Base-by-base conservation (phyloP, 1,140 invertebrate species). In the Eriocheir sinensis region DNA sequence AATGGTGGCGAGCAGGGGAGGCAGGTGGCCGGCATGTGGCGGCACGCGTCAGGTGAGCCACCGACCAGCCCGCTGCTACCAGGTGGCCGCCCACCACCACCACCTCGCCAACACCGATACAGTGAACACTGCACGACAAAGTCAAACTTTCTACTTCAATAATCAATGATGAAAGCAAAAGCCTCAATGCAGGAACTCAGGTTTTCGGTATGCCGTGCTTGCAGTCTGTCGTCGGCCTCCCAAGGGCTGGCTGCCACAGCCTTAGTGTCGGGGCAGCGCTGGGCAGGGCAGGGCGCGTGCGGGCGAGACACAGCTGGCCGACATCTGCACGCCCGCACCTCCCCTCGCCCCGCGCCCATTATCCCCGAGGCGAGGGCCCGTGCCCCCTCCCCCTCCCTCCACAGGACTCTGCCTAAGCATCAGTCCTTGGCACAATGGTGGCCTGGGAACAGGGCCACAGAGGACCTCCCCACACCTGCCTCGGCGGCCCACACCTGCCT, bases 1-100 rank as follows among this genome's bases (percentile, higher is more conserved):
- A 94, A 94, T 94, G 40, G 83, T 2, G 79, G 41, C 2, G 88
- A 17, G n/a, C 80, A n/a, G 81, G 9, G 89, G 81, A 91, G 38
- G 93, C 93, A 94, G 93, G 93, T 94, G 93, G 93, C 89, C 89
- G 81, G 93, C 93, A 94, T 94, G 93, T 94, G 93, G 93, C 81
- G 93, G 93, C 93, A 94, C 93, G 93, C 89, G 93, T 94, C 93
- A 94, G 93, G 93, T 94, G 93, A 94, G 80, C 93, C 89, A 86
- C 93, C 93, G 80, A 88, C 93, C 93, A 53, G 41, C 88, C 88
- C 79, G 17, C 89, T 40, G 48, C 89, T 91, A 91, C 93, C 89
- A 94, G 93, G 93, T 94, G 93, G 93, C 89, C 85, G 89, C 93
- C 93, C 89, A 91, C 93, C 40, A 80, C 60, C 38, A 48, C 32